These are phyloP conservation scores for Drosophila malerkotliana DNA, from an alignment of 1,140 invertebrate genomes.

Conservation along the genomic window DNA sequence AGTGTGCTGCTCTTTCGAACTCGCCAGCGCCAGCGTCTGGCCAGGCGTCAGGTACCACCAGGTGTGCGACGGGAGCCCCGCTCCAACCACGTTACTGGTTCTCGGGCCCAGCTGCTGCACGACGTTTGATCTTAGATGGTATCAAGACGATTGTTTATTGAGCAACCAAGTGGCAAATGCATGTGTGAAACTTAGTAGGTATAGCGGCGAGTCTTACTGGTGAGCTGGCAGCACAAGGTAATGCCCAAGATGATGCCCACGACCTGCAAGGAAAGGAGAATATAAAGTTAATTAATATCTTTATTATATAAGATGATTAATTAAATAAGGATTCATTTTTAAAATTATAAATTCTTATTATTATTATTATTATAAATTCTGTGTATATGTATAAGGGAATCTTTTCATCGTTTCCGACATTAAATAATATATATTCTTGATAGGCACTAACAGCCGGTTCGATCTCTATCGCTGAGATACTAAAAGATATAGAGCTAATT, in stretches of 20 bases:
- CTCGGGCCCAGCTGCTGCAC: constrained; percentile 52
- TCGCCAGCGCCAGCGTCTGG: constrained; percentile 41
- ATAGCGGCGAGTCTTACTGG: constrained; percentile 68
- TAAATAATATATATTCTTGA: background rate
- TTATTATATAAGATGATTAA: too few relatives aligned
- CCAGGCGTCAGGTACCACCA: constrained; percentile 58
- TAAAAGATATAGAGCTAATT: background rate
- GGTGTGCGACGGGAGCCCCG: constrained; percentile 65
- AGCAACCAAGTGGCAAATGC: constrained; percentile 40
- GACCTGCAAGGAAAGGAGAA: constrained; percentile 34
- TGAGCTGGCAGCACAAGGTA: constrained; percentile 71
- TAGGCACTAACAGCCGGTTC: background rate
- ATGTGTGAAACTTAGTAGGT: constrained; percentile 56
- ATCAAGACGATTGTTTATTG: constrained; percentile 56
- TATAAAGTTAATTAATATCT: too few relatives aligned
- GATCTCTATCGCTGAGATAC: background rate
- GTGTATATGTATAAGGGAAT: too few relatives aligned
- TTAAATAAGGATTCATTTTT: too few relatives aligned
- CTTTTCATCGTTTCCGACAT: background rate
- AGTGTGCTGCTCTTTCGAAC: constrained; percentile 61
- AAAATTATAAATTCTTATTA: background rate
- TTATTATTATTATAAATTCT: too few relatives aligned
- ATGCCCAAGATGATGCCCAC: constrained; percentile 70
- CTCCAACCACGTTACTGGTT: constrained; percentile 60
- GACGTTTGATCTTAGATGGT: constrained; percentile 41